Conservation (phyloP, 2,797 vertebrate genomes). For the Sebastes iracundus region DNA sequence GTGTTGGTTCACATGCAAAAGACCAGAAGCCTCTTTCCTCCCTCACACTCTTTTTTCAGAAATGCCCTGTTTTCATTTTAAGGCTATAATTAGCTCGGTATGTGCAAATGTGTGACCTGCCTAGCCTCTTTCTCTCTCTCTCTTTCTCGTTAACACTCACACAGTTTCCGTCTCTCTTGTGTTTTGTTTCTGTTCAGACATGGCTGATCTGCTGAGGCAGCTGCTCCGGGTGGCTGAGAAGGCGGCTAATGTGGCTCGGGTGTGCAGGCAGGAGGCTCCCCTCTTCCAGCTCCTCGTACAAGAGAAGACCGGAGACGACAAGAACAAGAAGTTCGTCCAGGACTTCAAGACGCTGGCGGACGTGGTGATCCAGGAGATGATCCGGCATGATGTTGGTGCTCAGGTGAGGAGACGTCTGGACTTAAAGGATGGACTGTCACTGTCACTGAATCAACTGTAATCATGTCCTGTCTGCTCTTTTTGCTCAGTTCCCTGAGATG, state of each 20-base stretch:
- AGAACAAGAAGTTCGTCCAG: conserved; percentile 88
- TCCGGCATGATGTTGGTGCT: conserved; percentile 82
- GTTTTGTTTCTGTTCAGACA: conserved; percentile 50
- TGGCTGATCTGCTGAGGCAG: conserved; percentile 83
- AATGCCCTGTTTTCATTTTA: conserved; percentile 72
- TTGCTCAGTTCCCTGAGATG: conserved; percentile 84
- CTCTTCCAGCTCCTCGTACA: conserved; percentile 87
- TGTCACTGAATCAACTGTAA: not conserved
- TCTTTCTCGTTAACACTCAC: not conserved
- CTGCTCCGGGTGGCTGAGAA: conserved; percentile 85
- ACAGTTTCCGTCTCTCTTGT: conserved; percentile 16
- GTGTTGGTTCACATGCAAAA: conserved; percentile 9
- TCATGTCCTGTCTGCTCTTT: not conserved
- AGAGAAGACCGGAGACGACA: conserved; percentile 86
- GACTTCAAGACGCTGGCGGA: conserved; percentile 89
- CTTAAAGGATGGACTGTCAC: not conserved
- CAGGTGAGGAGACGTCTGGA: conserved; percentile 62
- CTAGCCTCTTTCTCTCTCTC: not conserved
- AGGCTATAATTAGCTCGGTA: conserved; percentile 68
- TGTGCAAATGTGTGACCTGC: conserved; percentile 31
- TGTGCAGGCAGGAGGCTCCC: conserved; percentile 83
- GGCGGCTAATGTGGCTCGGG: conserved; percentile 84
- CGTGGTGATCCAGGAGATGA: conserved; percentile 88
- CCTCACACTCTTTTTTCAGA: conserved; percentile 27
- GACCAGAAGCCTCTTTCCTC: conserved; percentile 34